These are phyloP conservation scores for Leucoptera coffeella DNA, from an alignment of 2,888 invertebrate species.

Conservation along the genomic window DNA sequence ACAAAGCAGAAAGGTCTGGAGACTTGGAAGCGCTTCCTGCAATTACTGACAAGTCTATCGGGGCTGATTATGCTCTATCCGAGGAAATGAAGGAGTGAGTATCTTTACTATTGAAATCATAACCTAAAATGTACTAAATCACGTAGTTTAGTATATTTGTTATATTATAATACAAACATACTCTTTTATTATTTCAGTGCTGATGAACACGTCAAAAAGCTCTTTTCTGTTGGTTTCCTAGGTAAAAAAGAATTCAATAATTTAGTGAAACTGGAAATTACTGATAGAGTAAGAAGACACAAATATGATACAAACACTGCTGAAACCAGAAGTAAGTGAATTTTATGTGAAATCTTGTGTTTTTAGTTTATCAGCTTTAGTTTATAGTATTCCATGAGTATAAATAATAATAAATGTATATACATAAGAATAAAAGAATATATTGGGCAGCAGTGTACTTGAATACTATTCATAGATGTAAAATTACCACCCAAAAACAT, in stretches of 20 bases:
- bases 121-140: conserved; percentile 1
- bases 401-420: too few species aligned
- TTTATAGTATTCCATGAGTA: too few species aligned
- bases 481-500: too few species aligned
- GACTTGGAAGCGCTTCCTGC: conserved; percentile 56
- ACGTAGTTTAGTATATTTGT: neutral
- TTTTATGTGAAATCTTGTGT: neutral
- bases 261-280: conserved; percentile 44
- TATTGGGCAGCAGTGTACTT: too few species aligned
- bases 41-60: conserved; percentile 44
- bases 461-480: too few species aligned
- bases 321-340: conserved; percentile 61
- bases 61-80: conserved; percentile 49
- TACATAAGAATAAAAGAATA: too few species aligned
- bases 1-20: conserved; percentile 63
- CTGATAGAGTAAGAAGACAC: conserved; percentile 62
- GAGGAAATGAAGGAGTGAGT: conserved; percentile 66
- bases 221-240: conserved; percentile 66
- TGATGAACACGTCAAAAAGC: conserved; percentile 60
- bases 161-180: too few species aligned
- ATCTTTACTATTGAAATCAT: neutral
- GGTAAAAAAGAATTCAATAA: conserved; percentile 46
- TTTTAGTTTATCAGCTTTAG: too few species aligned
- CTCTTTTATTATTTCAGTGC: conserved; percentile 52
- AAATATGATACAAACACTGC: conserved; percentile 61